Percentiles rank a stretch among this genome's conserved stretches.
Evolutionary conservation across 1,140 invertebrate species (phyloP).

Genomic region (Neodiprion fabricii): DNA sequence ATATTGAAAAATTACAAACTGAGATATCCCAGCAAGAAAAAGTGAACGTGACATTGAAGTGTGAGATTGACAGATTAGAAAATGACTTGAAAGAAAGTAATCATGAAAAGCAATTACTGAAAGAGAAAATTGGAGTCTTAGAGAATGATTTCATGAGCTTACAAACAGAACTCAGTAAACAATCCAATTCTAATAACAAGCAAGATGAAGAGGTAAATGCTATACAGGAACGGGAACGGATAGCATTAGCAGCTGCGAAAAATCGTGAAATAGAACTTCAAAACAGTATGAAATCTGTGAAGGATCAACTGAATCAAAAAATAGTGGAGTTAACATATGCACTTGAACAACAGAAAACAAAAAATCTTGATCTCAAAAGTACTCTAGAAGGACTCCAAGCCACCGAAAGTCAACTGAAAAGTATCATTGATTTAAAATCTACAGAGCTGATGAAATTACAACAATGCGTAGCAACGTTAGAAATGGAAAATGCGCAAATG

Average conservation of each 20-base stretch:
- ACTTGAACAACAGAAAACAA: slow-evolving; percentile 36
- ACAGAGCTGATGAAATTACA: slow-evolving; percentile 35
- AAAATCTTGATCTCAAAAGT: slow-evolving; percentile 40
- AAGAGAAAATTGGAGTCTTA: slow-evolving; percentile 37
- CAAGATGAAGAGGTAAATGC: slow-evolving; percentile 26
- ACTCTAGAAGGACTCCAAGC: slow-evolving; percentile 42
- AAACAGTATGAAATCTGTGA: slow-evolving; percentile 35
- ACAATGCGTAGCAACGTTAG: slow-evolving; percentile 31
- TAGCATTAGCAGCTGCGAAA: slow-evolving; percentile 25
- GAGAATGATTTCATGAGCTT: slow-evolving; percentile 41
- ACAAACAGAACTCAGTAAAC: slow-evolving; percentile 42
- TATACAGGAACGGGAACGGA: slow-evolving; percentile 42
- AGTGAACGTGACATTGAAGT: slow-evolving; percentile 24
- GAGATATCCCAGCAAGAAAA: slow-evolving; percentile 36
- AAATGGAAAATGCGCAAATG: slow-evolving; percentile 34
- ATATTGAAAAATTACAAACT: slow-evolving; percentile 46
- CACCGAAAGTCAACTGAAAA: slow-evolving; percentile 41
- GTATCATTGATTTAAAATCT: slow-evolving; percentile 39
- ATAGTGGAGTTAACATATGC: slow-evolving; percentile 33
- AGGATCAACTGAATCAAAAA: slow-evolving; percentile 32
- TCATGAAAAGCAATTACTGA: slow-evolving; percentile 43
- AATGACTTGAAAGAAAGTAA: slow-evolving; percentile 29
- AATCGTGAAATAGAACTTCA: slow-evolving; percentile 44
- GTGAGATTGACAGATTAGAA: slow-evolving; percentile 24
- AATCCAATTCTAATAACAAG: slow-evolving; percentile 18